phyloP scores from a whole-genome alignment of 1,140 invertebrate species.

The Papilio glaucus region DNA sequence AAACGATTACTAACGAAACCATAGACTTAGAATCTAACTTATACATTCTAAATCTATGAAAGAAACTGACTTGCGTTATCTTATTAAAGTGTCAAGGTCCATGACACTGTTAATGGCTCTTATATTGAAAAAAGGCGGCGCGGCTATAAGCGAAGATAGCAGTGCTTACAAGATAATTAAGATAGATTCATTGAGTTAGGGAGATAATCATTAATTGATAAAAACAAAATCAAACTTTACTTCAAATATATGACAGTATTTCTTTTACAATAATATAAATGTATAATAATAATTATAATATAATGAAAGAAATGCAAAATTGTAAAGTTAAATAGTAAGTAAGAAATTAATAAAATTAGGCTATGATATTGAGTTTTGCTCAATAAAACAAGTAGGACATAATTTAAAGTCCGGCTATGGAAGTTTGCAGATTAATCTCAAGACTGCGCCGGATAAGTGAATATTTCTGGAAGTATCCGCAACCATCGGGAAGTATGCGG shows the following conservation, averaged over 20 bases:
- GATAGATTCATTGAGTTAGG: no score
- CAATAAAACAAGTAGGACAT: constrained; percentile 19
- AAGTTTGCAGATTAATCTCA: constrained; percentile 10
- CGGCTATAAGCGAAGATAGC: no score
- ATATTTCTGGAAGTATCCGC: constrained; percentile 50
- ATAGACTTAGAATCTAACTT: no score
- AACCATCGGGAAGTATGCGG: constrained; percentile 54
- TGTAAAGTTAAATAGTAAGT: no score
- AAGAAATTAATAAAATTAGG: not conserved
- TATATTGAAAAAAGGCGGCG: no score
- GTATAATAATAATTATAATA: not conserved
- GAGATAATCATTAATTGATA: no score
- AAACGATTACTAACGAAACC: not conserved
- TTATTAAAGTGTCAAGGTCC: no score
- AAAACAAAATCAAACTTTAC: not conserved
- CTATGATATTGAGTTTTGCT: not conserved
- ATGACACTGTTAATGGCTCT: not conserved
- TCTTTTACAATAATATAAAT: not conserved
- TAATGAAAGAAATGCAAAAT: not conserved
- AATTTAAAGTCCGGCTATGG: constrained; percentile 8
- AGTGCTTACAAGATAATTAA: no score
- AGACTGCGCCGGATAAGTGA: constrained; percentile 37
- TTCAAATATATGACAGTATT: not conserved
- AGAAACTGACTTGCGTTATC: no score
- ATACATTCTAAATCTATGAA: no score